Evolutionary conservation across 2,888 invertebrate species (phyloP).

Genomic region (Noctua janthina): DNA sequence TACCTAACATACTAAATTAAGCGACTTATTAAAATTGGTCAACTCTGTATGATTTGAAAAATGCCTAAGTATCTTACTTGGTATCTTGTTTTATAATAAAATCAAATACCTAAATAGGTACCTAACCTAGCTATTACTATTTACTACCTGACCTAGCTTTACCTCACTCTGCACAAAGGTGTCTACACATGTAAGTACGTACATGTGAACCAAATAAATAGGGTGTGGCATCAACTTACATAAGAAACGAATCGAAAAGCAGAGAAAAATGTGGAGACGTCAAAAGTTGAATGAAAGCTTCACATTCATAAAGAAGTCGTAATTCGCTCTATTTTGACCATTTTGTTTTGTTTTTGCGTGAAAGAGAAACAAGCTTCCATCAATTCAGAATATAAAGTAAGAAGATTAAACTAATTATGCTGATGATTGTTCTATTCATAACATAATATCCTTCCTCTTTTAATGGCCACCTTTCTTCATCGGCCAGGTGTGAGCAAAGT

Average conservation of each 20-base stretch:
- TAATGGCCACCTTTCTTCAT: slow-evolving; percentile 8
- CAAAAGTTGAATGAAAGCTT: not conserved
- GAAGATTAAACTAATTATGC: not conserved
- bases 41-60: slow-evolving; percentile 15
- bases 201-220: slow-evolving; percentile 3
- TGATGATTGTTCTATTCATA: slow-evolving; percentile 12
- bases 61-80: not conserved
- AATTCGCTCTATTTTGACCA: not conserved
- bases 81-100: not conserved
- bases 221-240: slow-evolving; percentile 19
- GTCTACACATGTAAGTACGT: not conserved
- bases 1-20: slow-evolving; percentile 49
- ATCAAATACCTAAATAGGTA: not conserved
- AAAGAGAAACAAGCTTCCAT: not conserved
- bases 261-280: not conserved
- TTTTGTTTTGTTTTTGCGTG: not conserved
- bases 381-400: not conserved
- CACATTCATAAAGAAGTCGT: not conserved
- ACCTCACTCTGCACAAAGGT: not conserved
- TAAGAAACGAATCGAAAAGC: not conserved
- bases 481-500: slow-evolving; percentile 25
- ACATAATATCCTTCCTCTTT: slow-evolving; percentile 2
- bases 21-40: slow-evolving; percentile 26
- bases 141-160: not conserved
- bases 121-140: not conserved